These are phyloP conservation scores for Chrysolina haemoptera DNA, from an alignment of 2,888 invertebrate species.

Conservation along the genomic window DNA sequence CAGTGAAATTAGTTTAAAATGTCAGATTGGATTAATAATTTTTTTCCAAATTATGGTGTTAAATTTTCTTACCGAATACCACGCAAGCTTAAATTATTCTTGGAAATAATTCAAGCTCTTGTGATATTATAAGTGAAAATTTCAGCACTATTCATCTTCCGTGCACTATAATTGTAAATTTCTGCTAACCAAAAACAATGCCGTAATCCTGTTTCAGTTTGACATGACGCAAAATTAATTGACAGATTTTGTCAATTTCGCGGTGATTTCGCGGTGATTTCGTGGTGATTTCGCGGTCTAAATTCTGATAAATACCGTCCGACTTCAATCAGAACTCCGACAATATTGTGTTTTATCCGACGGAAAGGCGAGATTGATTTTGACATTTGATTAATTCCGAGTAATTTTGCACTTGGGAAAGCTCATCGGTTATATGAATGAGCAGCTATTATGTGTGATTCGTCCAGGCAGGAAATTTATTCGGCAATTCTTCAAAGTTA, in stretches of 20 bases:
- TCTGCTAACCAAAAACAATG: background rate
- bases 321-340: background rate
- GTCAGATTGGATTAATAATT: too few species aligned
- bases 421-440: background rate
- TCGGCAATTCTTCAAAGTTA: background rate
- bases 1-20: too few species aligned
- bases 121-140: too few species aligned
- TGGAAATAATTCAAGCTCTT: too few species aligned
- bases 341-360: constrained; percentile 10
- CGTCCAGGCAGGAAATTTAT: background rate
- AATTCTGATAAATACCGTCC: background rate
- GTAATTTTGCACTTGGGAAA: background rate
- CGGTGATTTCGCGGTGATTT: constrained; percentile 6
- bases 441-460: background rate
- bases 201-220: background rate
- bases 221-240: constrained; percentile 7
- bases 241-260: constrained; percentile 6
- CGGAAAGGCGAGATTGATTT: background rate
- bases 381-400: background rate
- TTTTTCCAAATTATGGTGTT: too few species aligned
- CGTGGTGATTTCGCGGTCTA: background rate
- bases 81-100: too few species aligned
- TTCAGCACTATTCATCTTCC: too few species aligned
- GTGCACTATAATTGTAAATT: background rate
- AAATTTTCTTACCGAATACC: too few species aligned